Conservation (phyloP, 2,113 vertebrate species). For the Peromyscus californicus region DNA sequence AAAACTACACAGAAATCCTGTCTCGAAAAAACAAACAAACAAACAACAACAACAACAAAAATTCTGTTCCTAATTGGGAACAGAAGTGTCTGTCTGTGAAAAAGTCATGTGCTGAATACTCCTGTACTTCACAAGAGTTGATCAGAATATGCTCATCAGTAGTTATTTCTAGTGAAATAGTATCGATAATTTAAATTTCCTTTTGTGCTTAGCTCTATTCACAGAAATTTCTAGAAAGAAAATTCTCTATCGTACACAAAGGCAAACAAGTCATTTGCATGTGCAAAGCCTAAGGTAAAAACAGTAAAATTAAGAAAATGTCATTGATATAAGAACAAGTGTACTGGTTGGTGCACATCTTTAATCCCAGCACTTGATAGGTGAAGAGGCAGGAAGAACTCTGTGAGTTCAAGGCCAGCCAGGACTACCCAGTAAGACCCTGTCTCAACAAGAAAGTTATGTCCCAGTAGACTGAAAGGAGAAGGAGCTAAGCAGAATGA, state of each 20-base stretch:
- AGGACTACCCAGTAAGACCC: neutral
- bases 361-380: neutral
- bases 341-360: neutral
- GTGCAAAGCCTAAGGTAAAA: neutral
- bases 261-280: neutral
- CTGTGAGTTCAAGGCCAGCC: neutral
- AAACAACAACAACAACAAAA: too few species aligned
- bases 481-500: neutral
- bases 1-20: too few species aligned
- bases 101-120: neutral
- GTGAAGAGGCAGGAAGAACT: neutral
- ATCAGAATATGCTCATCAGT: neutral
- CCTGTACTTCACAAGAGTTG: neutral
- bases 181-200: neutral
- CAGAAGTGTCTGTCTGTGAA: neutral
- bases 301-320: constrained; percentile 7
- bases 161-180: constrained; percentile 3
- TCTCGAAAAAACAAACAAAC: too few species aligned
- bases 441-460: neutral
- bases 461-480: neutral
- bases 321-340: neutral
- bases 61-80: neutral
- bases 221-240: neutral
- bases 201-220: neutral
- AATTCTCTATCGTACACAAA: neutral